These are phyloP conservation scores for Drosophila tsacasi DNA, from an alignment of 1,140 invertebrate species.

Conservation along the genomic window DNA sequence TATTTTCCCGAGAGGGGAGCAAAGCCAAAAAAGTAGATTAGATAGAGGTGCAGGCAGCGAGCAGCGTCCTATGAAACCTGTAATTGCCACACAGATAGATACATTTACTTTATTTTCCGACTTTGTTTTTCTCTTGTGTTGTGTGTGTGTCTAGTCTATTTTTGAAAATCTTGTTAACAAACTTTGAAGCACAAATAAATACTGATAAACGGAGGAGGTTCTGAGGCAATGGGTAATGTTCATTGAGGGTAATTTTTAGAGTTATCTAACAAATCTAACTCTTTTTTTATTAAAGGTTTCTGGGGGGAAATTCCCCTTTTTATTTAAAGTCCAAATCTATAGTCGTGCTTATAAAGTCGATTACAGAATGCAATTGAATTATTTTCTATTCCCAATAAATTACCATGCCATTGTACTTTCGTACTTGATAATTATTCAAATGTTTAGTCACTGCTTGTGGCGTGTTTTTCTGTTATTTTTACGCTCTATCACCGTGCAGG, in stretches of 20 bases:
- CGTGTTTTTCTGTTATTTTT: slow-evolving; percentile 38
- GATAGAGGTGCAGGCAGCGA: slow-evolving; percentile 43
- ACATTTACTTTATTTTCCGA: slow-evolving; percentile 7
- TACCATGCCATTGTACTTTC: slow-evolving; percentile 37
- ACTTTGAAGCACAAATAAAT: slow-evolving; percentile 24
- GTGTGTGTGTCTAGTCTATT: slow-evolving; percentile 19
- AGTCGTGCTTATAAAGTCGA: not conserved
- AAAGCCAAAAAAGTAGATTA: slow-evolving; percentile 65
- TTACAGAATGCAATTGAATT: slow-evolving; percentile 15
- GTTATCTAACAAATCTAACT: not conserved
- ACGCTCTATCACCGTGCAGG: slow-evolving; percentile 12
- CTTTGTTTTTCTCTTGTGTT: slow-evolving; percentile 1
- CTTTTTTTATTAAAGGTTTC: not conserved
- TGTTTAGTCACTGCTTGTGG: slow-evolving; percentile 40
- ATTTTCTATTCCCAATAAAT: slow-evolving; percentile 37
- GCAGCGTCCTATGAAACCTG: slow-evolving; percentile 11
- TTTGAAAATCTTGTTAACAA: slow-evolving; percentile 20
- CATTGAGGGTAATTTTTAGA: not conserved
- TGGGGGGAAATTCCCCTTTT: not conserved
- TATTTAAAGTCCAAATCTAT: not conserved
- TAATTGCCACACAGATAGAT: slow-evolving; percentile 31
- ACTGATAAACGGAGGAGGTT: not conserved
- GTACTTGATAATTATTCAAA: slow-evolving; percentile 49
- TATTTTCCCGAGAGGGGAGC: slow-evolving; percentile 30
- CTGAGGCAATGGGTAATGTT: slow-evolving; percentile 1